These are phyloP conservation scores for Hydraecia micacea DNA, from an alignment of 2,888 invertebrate species.

Conservation along the genomic window DNA sequence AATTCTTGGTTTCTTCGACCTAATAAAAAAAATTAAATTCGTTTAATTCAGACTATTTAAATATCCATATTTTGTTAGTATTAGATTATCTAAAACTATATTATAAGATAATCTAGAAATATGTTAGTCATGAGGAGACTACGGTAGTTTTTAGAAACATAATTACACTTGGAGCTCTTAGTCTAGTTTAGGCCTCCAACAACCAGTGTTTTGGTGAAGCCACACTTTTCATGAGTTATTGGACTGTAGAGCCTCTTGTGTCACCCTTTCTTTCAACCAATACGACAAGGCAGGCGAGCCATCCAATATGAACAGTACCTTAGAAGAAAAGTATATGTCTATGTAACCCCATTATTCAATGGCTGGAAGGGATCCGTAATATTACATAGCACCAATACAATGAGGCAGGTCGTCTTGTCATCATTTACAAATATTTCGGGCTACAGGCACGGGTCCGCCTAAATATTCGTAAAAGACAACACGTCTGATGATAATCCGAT, in stretches of 20 bases:
- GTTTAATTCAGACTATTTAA: no score
- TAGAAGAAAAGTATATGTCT: neutral
- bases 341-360: neutral
- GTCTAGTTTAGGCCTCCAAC: neutral
- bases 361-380: neutral
- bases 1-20: slow-evolving; percentile 96
- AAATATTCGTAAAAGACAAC: no score
- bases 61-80: no score
- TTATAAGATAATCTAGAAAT: no score
- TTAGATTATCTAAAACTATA: no score
- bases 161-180: neutral
- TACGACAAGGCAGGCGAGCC: neutral
- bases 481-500: no score
- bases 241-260: neutral
- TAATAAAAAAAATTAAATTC: slow-evolving; percentile 70
- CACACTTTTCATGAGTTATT: neutral
- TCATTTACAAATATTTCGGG: neutral
- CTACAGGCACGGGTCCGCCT: no score
- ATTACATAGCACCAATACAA: neutral
- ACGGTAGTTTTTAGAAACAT: neutral
- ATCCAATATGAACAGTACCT: neutral
- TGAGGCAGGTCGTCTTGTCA: neutral
- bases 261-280: neutral
- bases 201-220: neutral
- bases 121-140: neutral